Conservation (phyloP, 2,113 vertebrate species). For the Sebastes fasciatus region DNA sequence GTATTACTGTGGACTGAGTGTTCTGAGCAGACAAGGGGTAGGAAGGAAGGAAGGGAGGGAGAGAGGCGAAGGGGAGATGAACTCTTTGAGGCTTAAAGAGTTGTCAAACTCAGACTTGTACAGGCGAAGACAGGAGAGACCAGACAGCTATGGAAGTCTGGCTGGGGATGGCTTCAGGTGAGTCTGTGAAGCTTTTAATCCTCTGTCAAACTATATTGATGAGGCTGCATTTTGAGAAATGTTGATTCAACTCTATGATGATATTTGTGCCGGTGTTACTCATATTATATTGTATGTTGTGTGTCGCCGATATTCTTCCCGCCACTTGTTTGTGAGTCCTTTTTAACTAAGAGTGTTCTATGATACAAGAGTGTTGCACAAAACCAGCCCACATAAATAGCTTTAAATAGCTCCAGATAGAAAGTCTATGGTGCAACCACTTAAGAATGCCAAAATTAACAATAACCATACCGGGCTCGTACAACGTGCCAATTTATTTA, state of each 20-base stretch:
- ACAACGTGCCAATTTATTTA: neutral
- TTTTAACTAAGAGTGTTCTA: neutral
- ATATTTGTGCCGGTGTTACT: neutral
- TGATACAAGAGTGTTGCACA: neutral
- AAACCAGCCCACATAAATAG: neutral
- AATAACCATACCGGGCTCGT: neutral
- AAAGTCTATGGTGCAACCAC: neutral
- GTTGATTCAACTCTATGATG: neutral
- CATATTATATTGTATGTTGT: neutral
- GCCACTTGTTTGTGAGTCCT: neutral
- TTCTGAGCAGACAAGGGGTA: slow-evolving; percentile 15
- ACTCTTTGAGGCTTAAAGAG: slow-evolving; percentile 91
- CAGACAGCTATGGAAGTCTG: slow-evolving; percentile 87
- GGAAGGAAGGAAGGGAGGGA: slow-evolving; percentile 51
- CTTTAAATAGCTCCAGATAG: neutral
- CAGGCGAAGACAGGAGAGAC: slow-evolving; percentile 91
- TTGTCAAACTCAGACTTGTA: slow-evolving; percentile 94
- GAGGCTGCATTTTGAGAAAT: neutral
- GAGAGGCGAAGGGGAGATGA: slow-evolving; percentile 88
- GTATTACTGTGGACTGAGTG: slow-evolving; percentile 16
- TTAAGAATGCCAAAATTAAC: neutral
- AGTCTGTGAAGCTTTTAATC: slow-evolving; percentile 61
- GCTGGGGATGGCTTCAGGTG: slow-evolving; percentile 87
- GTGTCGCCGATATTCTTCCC: neutral
- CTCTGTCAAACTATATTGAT: neutral